Base-by-base conservation (phyloP, 2,113 vertebrate genomes). In the Tragulus kanchil region DNA sequence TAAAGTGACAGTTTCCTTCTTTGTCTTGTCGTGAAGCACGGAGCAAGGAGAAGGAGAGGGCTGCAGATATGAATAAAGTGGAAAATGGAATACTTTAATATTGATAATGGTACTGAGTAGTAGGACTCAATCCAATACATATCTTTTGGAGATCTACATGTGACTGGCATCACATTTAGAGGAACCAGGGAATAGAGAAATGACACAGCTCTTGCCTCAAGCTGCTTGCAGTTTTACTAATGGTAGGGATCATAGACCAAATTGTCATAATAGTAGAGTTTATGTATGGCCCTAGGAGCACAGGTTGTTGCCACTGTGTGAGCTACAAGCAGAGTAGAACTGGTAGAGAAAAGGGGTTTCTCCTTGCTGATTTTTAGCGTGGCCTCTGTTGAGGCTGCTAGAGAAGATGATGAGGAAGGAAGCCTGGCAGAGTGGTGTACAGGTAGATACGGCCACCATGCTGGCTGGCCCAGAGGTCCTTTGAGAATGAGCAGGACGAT, bases 1-100 rank as follows among this genome's bases (percentile, higher is more conserved):
- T 98, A 87, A 97, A 96, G 91, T 95, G 79, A 96, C 79, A 96
- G 79, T 84, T 96, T 93, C 89, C 95, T 96, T 96, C 77, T 90
- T 96, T 69, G 45, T 85, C 79, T 96, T 96, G 52, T 42, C 81
- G 64, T 25, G 26, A 96, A 91, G 45, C 58, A 86, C 90, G 96
- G 64, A 64, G 86, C 58, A 86, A 87, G 26, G 79, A 12, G 56
- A 83, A 93, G 12, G 59, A 94, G 84, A 90, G 25, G 7, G 52
- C 52, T 96, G 42, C 21, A 48, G 62, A 54, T 81, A 28, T 67
- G 50, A 58, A 64, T 52, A 94, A 94, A 93, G 14, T 77, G 14
- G 56, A 82, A 89, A 96, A 82, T 48, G 75, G 91, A 96, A 78
- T 85, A 93, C 81, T 90, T 96, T 96, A 93, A 90, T 92, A 61